Evolutionary conservation across 2,113 vertebrate genomes (phyloP), one percentile per base, ranked within the genome.

Genomic region (Ictidomys tridecemlineatus): DNA sequence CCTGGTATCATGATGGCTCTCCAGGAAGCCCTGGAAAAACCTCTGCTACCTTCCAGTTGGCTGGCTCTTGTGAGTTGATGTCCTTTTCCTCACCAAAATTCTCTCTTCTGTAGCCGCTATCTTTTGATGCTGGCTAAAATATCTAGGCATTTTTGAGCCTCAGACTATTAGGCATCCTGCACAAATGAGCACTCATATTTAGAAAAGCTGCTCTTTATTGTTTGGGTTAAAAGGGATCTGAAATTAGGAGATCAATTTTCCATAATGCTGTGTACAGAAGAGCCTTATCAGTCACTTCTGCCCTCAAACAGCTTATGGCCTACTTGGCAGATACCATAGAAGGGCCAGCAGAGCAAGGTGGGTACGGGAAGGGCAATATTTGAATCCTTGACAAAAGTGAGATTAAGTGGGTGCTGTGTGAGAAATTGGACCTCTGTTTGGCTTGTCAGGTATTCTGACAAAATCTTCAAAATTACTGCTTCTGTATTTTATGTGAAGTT

Each of bases 371-470:
- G 34, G 48, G 56, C 5, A 85, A 20, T 14, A 39, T 61, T 8
- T 48, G 63, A 92, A 22, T 1, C 17, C 26, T 83, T 83, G 18
- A 34, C 28, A 78, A 14, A n/a, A 88, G 7, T 76, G 32, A 30
- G 30, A 80, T 5, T n/a, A 42, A 1, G 20, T 3, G 30, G 13
- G 3, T 6, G 2, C n/a, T n/a, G 1, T 79, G 20, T 51, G 7
- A 90, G 17, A 24, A 91, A 67, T 1, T 48, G 37, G 12, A 51
- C 7, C 8, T 72, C 0, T 72, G 4, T 45, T 84, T 24, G 26
- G 0, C 32, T 16, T 85, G 53, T 72, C 22, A 34, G 24, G 1
- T 42, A 69, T 92, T 80, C 91, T 72, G 16, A 4, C 8, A 73
- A 51, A 87, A 80, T 17, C 34, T 77, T 12, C 70, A 34, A 14